Percentiles rank a stretch among this genome's conserved stretches.
Conservation (phyloP, 2,797 vertebrate genomes). For the Hylomyscus alleni region DNA sequence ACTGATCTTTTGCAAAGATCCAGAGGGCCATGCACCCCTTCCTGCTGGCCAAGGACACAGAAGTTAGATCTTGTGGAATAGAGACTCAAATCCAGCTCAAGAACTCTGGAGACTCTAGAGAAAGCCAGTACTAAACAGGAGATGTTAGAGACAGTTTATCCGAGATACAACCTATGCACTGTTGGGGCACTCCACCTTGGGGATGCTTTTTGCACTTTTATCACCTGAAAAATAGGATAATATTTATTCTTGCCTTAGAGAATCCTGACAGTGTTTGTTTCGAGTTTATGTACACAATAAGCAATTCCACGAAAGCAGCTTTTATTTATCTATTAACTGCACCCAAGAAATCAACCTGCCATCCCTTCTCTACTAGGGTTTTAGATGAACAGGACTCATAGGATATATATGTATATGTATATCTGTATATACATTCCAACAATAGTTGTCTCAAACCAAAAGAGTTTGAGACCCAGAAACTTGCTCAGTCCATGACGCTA, state of each 20-base stretch:
- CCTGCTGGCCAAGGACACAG: fast-evolving
- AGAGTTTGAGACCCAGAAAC: too few species aligned
- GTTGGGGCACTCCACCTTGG: not conserved
- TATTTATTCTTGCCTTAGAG: not conserved
- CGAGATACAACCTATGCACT: not conserved
- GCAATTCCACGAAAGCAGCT: not conserved
- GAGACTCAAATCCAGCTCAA: not conserved
- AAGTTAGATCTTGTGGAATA: not conserved
- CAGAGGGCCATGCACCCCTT: not conserved
- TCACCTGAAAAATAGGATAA: not conserved
- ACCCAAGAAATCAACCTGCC: not conserved
- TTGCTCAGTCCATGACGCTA: not conserved
- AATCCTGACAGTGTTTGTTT: not conserved
- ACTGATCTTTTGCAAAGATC: not conserved
- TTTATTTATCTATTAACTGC: not conserved
- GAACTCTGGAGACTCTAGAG: not conserved
- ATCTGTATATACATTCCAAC: not conserved
- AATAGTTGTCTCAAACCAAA: too few species aligned
- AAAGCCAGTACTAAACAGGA: not conserved
- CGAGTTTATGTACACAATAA: not conserved
- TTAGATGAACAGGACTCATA: not conserved
- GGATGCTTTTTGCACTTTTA: not conserved
- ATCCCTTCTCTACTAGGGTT: not conserved
- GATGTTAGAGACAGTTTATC: not conserved
- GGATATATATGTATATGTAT: not conserved